A percentile compares a stretch with the other conserved stretches of the same genome.
These are phyloP conservation scores for Ostrea edulis DNA, from an alignment of 1,140 invertebrate species.

Conservation along the genomic window DNA sequence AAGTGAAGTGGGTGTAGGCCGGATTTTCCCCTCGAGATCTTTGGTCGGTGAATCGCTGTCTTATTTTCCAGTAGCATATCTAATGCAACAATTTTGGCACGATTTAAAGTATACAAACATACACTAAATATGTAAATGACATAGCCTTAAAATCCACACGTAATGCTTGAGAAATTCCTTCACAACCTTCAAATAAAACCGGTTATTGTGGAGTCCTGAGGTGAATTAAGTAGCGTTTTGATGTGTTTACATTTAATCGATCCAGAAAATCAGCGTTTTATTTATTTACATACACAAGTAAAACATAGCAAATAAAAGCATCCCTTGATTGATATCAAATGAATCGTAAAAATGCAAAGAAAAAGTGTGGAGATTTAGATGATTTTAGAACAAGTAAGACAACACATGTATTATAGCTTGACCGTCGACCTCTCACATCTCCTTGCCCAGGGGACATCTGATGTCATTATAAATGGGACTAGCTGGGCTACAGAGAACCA, in stretches of 20 bases:
- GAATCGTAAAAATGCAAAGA: not conserved
- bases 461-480: conserved; percentile 4
- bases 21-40: not conserved
- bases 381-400: not conserved
- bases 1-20: not conserved
- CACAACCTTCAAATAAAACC: conserved; percentile 9
- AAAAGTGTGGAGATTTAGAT: not conserved
- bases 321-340: not conserved
- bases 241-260: not conserved
- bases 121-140: conserved; percentile 17
- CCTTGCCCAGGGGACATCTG: not conserved
- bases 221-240: not conserved
- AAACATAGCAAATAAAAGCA: not conserved
- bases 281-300: not conserved
- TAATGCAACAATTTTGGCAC: not conserved
- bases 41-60: not conserved
- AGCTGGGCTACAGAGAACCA: not conserved
- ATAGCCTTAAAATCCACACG: not conserved
- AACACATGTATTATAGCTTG: not conserved
- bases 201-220: not conserved
- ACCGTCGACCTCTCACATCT: not conserved
- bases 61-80: not conserved
- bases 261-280: not conserved
- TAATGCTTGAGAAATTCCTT: not conserved
- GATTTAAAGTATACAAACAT: not conserved